Evolutionary conservation across 2,113 vertebrate species (phyloP), one percentile per base, ranked within the genome.

Genomic region (Jacana jacana): DNA sequence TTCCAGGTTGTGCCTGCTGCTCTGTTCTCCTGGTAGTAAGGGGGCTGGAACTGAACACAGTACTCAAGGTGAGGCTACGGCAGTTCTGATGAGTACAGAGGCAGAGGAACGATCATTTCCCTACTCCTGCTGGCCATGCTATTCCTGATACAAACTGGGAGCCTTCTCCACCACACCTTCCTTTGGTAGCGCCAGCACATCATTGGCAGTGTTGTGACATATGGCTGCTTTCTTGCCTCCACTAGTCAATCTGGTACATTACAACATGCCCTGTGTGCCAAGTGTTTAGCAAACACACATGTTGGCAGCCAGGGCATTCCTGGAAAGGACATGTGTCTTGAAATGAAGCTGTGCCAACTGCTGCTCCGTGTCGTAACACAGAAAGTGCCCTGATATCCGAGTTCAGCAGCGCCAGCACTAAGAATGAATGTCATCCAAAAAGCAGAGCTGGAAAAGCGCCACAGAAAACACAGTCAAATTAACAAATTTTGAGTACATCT

Each of bases 251-350:
- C 90, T 86, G 66, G 63, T 95, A 69, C 58, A 33, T 90, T 90
- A 86, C 64, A 93, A 88, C 82, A 82, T 77, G 65, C 55, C 42
- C 55, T 33, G 23, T 19, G 69, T 89, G 96, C 95, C 97, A 97
- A 97, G 81, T 63, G 60, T 97, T 97, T 95, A 93, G 81, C 88
- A 96, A 96, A 97, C 86, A 96, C 78, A 93, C 86, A 72, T 87
- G 87, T 70, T 95, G 91, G 93, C 96, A 97, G 86, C 58, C 71
- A 78, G 79, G 75, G 71, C 33, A 58, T 85, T 95, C 71, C 91
- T 96, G 83, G 93, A 96, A 97, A 95, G 88, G 89, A 93, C 82
- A 86, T n/a, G 79, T 83, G 77, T 92, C 93, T 96, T 93, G 72
- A 95, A 86, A 95, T 79, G 79, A 91, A 92, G 92, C 64, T 88